phyloP scores from a whole-genome alignment of 1,140 invertebrate species.

The Leguminivora glycinivorella region DNA sequence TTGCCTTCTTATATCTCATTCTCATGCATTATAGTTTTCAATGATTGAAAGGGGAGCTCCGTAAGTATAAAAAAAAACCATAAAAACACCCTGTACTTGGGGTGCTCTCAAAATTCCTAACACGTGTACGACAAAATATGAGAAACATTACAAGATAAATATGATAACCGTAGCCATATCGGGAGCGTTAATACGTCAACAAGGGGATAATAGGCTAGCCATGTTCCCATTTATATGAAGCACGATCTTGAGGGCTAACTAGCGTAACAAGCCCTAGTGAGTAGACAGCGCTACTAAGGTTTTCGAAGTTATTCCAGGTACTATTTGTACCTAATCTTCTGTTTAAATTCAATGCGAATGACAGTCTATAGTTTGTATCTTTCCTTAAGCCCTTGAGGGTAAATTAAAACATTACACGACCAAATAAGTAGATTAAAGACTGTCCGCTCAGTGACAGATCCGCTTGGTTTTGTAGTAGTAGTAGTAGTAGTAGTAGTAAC shows the following conservation, averaged over 20 bases:
- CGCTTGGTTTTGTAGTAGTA: no score
- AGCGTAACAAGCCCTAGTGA: not conserved
- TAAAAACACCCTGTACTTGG: not conserved
- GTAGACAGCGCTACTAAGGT: no score
- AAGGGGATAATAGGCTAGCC: not conserved
- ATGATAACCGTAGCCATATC: constrained; percentile 14
- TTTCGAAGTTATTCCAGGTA: no score
- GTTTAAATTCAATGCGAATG: no score
- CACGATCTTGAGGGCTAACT: not conserved
- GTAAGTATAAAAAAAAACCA: not conserved
- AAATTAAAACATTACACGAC: no score
- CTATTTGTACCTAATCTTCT: no score
- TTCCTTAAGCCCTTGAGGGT: no score
- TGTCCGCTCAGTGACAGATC: no score
- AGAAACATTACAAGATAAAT: constrained; percentile 18
- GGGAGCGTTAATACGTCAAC: constrained; percentile 9
- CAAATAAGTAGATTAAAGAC: no score
- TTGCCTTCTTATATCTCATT: not conserved
- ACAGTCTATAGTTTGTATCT: no score
- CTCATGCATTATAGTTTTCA: no score
- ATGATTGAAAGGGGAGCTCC: not conserved
- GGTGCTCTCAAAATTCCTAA: not conserved
- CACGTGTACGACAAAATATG: not conserved
- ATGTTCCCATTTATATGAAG: not conserved
- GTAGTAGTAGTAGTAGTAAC: no score